phyloP scores from a whole-genome alignment of 1,140 invertebrate species.

The Drosophila tropicalis region DNA sequence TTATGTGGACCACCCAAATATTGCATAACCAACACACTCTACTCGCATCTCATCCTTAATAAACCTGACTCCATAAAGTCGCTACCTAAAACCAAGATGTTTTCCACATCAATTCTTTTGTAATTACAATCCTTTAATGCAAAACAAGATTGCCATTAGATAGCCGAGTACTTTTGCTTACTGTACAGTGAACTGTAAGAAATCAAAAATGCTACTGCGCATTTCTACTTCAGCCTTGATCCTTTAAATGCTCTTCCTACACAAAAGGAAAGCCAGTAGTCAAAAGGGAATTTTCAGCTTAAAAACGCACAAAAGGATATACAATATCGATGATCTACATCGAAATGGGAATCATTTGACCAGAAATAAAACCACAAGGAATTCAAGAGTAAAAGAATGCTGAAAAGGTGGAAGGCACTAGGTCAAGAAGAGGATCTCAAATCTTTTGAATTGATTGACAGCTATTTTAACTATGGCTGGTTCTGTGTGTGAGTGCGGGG shows the following conservation, averaged over 20 bases:
- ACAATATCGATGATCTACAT: conserved; percentile 55
- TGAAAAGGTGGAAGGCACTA: conserved; percentile 58
- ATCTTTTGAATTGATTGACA: conserved; percentile 63
- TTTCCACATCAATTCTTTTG: conserved; percentile 59
- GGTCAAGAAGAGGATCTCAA: conserved; percentile 60
- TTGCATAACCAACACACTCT: conserved; percentile 49
- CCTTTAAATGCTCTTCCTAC: conserved; percentile 62
- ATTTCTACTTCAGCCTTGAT: conserved; percentile 53
- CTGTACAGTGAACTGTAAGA: conserved; percentile 71
- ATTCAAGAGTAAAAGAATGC: conserved; percentile 20
- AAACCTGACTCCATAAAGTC: conserved; percentile 36
- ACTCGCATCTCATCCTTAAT: background rate
- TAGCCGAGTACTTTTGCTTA: conserved; percentile 16
- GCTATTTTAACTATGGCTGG: conserved; percentile 27
- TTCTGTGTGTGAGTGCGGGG: conserved; percentile 21
- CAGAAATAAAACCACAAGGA: conserved; percentile 77
- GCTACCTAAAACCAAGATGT: conserved; percentile 27
- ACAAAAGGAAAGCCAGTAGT: conserved; percentile 64
- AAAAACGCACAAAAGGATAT: conserved; percentile 55
- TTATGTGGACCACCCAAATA: conserved; percentile 55
- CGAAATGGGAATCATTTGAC: conserved; percentile 72
- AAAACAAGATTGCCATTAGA: conserved; percentile 24
- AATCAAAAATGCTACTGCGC: conserved; percentile 77
- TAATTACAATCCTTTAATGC: conserved; percentile 68
- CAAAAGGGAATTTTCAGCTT: conserved; percentile 74